These are phyloP conservation scores for Brachypalpus laphriformis DNA, from an alignment of 2,888 invertebrate genomes.

Conservation along the genomic window DNA sequence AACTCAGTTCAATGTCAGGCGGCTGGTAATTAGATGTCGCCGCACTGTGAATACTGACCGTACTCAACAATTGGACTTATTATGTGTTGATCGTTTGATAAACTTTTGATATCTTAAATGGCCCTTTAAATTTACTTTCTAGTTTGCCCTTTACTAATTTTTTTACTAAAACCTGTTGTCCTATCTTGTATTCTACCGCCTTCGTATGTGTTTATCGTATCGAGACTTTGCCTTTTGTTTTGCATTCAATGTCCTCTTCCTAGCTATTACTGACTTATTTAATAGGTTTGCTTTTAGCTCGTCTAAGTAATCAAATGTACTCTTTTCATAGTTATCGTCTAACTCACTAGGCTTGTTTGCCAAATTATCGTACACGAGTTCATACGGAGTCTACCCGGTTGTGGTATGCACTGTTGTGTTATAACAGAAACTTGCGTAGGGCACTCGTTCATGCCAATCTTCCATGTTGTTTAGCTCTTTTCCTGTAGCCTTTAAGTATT, in stretches of 20 bases:
- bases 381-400: constrained; percentile 3
- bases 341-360: constrained; percentile 10
- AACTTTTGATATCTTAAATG: not conserved
- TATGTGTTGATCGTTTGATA: too few species aligned
- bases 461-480: constrained; percentile 1
- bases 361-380: not conserved
- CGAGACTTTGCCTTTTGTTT: constrained; percentile 21
- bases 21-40: too few species aligned
- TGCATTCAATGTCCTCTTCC: constrained; percentile 6
- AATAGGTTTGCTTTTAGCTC: constrained; percentile 26
- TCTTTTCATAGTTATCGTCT: not conserved
- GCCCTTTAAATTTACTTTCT: constrained; percentile 24
- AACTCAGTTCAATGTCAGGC: too few species aligned
- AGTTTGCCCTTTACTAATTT: constrained; percentile 19
- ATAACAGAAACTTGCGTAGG: constrained; percentile 14
- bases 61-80: not conserved
- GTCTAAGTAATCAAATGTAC: constrained; percentile 26
- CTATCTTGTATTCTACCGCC: constrained; percentile 15
- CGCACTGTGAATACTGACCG: too few species aligned
- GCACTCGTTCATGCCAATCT: constrained; percentile 15
- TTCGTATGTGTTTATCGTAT: constrained; percentile 34
- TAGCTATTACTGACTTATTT: constrained; percentile 15
- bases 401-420: constrained; percentile 5
- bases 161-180: constrained; percentile 35
- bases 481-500: constrained; percentile 12